Base-by-base conservation (phyloP, 2,888 invertebrate species). In the Anticlea derivata region DNA sequence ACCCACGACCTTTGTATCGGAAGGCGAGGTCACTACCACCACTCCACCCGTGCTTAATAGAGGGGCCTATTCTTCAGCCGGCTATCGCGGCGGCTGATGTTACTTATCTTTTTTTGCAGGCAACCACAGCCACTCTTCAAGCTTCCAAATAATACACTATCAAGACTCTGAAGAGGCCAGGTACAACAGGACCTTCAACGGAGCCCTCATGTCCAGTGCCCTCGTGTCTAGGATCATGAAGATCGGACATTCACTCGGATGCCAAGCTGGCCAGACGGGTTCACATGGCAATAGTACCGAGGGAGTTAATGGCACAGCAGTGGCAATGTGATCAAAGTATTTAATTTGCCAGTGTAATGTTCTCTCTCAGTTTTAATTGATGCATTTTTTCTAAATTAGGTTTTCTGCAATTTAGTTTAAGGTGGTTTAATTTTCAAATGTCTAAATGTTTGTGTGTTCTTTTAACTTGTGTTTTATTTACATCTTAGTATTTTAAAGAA, bases 141-240 rank as follows among this genome's bases (percentile, higher is more conserved):
- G 65, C 13, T 69, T 71, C 12, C 71, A 75, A 60, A 61, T 71
- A 8, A 49, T 75, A 8, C 55, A 70, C 1, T 31, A 34, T 7
- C 20, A 56, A 5, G 66, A 70, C 4, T 57, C 58, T 3, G 56
- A 60, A 22, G 63, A 64, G 5, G 50, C 41, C 0, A 63, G 61
- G 38, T 61, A 46, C 51, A 78, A 73, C 49, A 67, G 61, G 29
- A 74, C 78, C 0, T 78, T 81, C 51, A 83, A 82, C 35, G 74
- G 73, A 5, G 80, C 80, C 1, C 33, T 83, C 3, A 44, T 66
- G 44, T 72, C 74, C 24, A 56, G 68, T 31, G 46, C 70, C 1
- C 50, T 84, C 8, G 57, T 81, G 8, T 65, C 80, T 10, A 75
- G 61, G 39, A 70, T 84, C 41, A 35, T 80, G 13, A 71, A 65